Evolutionary conservation across 2,888 invertebrate species (phyloP).

Genomic region (Cremastinae sp.): DNA sequence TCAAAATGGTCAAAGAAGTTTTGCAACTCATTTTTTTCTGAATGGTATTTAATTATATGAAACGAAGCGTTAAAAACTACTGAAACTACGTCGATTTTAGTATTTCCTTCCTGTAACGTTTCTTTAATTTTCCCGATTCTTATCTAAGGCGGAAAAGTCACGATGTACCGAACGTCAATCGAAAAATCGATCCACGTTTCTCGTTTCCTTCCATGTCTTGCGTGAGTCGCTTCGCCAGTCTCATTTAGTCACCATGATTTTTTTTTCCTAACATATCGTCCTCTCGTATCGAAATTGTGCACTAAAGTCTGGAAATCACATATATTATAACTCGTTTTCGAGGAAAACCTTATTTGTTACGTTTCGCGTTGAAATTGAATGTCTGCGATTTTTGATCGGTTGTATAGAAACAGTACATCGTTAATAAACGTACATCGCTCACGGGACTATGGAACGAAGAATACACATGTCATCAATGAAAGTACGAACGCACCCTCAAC

Average conservation of each 20-base stretch:
- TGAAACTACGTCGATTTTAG: too few species aligned
- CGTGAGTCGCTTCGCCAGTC: constrained; percentile 11
- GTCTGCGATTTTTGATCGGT: constrained; percentile 13
- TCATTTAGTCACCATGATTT: constrained; percentile 8
- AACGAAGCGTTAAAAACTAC: too few species aligned
- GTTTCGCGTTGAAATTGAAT: constrained; percentile 17
- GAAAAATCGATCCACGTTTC: constrained; percentile 19
- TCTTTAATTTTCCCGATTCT: not conserved
- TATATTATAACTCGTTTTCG: constrained; percentile 24
- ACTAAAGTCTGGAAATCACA: constrained; percentile 26
- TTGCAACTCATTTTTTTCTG: too few species aligned
- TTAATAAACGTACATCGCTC: too few species aligned
- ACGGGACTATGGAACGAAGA: too few species aligned
- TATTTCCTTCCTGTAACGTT: not conserved
- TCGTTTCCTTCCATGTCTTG: not conserved
- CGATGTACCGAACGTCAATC: not conserved
- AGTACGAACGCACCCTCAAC: too few species aligned
- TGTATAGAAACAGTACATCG: constrained; percentile 17
- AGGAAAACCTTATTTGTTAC: not conserved
- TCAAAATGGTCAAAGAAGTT: too few species aligned
- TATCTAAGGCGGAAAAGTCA: not conserved
- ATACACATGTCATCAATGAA: too few species aligned
- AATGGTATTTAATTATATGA: too few species aligned
- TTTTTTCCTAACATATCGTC: not conserved
- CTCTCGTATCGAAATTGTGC: constrained; percentile 5